Conservation (phyloP, 1,140 invertebrate genomes). For the Stegodyphus mimosarum region DNA sequence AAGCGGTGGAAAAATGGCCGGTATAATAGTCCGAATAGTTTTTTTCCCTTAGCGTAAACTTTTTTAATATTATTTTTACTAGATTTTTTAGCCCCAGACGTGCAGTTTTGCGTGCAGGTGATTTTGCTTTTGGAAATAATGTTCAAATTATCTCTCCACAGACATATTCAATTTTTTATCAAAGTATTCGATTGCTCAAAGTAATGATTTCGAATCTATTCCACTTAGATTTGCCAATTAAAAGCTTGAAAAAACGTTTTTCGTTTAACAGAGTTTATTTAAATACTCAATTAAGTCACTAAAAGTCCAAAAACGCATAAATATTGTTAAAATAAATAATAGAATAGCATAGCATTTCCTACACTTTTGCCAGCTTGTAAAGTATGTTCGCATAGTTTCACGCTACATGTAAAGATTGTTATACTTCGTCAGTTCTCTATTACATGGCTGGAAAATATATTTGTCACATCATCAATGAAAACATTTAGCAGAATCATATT, state of each 20-base stretch:
- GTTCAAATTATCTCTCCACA: constrained; percentile 50
- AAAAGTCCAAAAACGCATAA: too few species aligned
- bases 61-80: constrained; percentile 26
- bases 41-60: constrained; percentile 38
- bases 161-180: constrained; percentile 52
- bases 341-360: too few species aligned
- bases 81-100: constrained; percentile 29
- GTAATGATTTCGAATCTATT: not conserved
- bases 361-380: too few species aligned
- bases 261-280: not conserved
- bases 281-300: not conserved
- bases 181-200: not conserved
- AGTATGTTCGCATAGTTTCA: too few species aligned
- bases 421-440: too few species aligned
- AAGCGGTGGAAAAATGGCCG: constrained; percentile 60
- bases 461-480: too few species aligned
- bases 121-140: constrained; percentile 57
- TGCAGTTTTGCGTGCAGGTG: constrained; percentile 54
- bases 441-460: too few species aligned
- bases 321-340: too few species aligned
- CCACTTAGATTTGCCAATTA: not conserved
- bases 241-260: too few species aligned
- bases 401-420: too few species aligned
- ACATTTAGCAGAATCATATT: too few species aligned
- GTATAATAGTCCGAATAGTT: constrained; percentile 59